Evolutionary conservation across 2,113 vertebrate species (phyloP).

Genomic region (Brachionichthys hirsutus): DNA sequence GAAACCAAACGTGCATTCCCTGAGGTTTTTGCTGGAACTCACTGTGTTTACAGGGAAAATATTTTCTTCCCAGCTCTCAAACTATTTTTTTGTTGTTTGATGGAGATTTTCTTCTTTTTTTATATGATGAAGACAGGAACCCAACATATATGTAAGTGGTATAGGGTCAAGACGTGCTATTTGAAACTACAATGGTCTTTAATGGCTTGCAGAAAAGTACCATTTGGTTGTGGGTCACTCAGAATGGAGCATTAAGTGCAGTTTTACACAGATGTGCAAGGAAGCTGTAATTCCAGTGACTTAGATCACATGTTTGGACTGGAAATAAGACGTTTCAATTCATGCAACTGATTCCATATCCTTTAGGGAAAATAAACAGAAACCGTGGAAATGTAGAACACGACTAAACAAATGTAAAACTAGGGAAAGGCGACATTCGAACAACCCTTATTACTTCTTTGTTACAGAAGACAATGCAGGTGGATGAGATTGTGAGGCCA

Average conservation of each 20-base stretch:
- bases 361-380: neutral
- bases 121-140: neutral
- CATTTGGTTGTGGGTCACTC: neutral
- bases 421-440: no score
- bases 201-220: no score
- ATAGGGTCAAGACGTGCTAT: neutral
- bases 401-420: slow-evolving; percentile 18
- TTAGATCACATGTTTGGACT: neutral
- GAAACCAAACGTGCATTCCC: slow-evolving; percentile 54
- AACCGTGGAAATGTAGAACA: slow-evolving; percentile 8
- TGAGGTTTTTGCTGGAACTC: slow-evolving; percentile 39
- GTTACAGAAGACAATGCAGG: neutral
- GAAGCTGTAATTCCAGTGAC: neutral
- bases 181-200: no score
- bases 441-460: neutral
- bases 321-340: neutral
- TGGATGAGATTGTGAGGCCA: neutral
- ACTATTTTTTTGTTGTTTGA: slow-evolving; percentile 13
- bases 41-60: slow-evolving; percentile 28
- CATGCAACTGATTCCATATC: neutral
- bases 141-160: neutral
- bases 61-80: slow-evolving; percentile 6
- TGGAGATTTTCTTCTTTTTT: slow-evolving; percentile 3
- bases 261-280: no score
- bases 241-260: no score